Conservation (phyloP, 2,113 vertebrate genomes). For the Orcinus orca region DNA sequence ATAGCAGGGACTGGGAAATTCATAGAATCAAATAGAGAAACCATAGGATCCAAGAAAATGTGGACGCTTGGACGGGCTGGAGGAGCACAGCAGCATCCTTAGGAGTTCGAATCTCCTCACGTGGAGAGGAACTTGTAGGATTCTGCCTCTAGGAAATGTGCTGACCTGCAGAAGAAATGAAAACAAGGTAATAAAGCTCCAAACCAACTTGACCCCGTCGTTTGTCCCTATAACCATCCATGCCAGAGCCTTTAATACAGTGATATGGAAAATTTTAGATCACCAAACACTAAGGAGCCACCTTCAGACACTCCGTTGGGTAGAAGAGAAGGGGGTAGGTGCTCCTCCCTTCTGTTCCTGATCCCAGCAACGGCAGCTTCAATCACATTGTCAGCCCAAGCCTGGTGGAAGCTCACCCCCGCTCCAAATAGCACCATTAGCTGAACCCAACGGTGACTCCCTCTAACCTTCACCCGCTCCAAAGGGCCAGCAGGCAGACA, state of each 20-base stretch:
- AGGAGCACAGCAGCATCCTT: background rate
- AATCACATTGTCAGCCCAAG: background rate
- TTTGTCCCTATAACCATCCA: background rate
- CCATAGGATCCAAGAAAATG: background rate
- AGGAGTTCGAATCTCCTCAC: background rate
- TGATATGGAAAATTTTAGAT: background rate
- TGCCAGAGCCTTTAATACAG: background rate
- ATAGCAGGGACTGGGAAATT: background rate
- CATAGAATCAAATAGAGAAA: background rate
- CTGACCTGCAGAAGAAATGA: conserved; percentile 48
- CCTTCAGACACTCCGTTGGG: background rate
- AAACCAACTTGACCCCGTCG: background rate
- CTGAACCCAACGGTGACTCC: background rate
- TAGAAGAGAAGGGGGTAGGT: background rate
- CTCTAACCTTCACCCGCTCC: background rate
- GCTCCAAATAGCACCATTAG: background rate
- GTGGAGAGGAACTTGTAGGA: background rate
- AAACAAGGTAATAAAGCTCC: background rate
- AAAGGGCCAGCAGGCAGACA: background rate
- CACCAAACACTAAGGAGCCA: background rate
- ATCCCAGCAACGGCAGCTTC: background rate
- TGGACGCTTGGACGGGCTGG: background rate
- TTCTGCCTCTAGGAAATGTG: conserved; percentile 39
- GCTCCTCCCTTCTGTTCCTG: background rate
- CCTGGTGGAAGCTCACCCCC: background rate